Conservation (phyloP, 2,797 vertebrate species). For the Sciurus vulgaris region DNA sequence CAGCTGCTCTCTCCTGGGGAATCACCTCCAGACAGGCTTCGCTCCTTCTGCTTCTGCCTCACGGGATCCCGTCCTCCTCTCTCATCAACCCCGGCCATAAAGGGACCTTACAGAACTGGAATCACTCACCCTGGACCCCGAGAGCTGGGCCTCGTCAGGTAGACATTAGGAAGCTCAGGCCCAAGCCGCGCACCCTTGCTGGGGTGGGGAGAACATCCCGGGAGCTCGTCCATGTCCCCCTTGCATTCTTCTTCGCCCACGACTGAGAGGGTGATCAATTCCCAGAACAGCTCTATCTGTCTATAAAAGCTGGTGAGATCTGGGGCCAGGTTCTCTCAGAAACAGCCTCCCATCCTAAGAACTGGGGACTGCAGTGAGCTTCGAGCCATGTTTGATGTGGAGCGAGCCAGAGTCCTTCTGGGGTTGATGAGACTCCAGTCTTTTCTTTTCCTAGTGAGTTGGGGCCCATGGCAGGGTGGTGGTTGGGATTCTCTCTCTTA, state of each 20-base stretch:
- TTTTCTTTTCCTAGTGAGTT: neutral
- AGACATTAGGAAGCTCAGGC: neutral
- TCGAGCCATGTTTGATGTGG: neutral
- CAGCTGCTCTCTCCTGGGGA: neutral
- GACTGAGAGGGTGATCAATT: constrained; percentile 32
- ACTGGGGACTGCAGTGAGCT: neutral
- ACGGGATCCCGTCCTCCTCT: neutral
- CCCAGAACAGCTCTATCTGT: constrained; percentile 54
- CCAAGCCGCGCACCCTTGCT: neutral
- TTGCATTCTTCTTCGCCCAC: constrained; percentile 9
- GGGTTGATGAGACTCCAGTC: neutral
- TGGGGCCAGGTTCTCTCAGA: constrained; percentile 57
- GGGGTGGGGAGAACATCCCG: constrained; percentile 41
- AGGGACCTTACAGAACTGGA: neutral
- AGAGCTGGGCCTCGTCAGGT: neutral
- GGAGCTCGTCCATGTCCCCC: neutral
- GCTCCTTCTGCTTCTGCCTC: neutral
- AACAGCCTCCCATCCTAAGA: constrained; percentile 50
- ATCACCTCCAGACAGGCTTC: neutral
- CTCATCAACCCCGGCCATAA: neutral
- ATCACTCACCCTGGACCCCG: neutral
- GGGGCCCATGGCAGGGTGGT: neutral
- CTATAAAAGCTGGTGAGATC: constrained; percentile 51
- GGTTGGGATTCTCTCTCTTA: neutral
- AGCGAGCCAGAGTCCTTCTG: neutral